Evolutionary conservation across 2,113 vertebrate species (phyloP).

Genomic region (Plecturocebus donacophilus): DNA sequence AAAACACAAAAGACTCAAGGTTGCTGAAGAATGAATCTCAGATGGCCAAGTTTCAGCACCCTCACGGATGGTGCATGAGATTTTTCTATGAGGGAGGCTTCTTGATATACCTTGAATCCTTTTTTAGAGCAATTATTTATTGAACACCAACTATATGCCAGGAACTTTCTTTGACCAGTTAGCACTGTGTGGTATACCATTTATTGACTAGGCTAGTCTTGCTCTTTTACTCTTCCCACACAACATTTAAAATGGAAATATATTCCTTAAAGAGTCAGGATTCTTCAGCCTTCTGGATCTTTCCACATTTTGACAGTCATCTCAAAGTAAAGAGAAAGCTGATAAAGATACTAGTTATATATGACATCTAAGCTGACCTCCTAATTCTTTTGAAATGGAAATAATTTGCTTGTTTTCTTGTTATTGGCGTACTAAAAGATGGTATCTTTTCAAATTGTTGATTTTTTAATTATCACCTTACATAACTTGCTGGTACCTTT

Average conservation of each 20-base stretch:
- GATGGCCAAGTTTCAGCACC: not conserved
- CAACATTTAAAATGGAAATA: conserved; percentile 28
- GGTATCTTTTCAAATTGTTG: not conserved
- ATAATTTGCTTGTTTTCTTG: not conserved
- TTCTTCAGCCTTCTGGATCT: not conserved
- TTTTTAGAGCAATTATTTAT: not conserved
- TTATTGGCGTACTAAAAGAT: not conserved
- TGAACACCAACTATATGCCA: not conserved
- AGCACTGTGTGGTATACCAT: not conserved
- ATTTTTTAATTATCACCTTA: conserved; percentile 25
- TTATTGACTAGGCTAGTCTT: not conserved
- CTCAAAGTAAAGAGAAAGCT: conserved; percentile 21
- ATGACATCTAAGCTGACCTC: not conserved
- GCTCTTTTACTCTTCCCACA: not conserved
- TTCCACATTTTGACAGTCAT: conserved; percentile 16
- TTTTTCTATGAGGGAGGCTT: not conserved
- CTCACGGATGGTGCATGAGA: not conserved
- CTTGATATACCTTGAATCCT: not conserved
- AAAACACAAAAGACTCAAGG: not conserved
- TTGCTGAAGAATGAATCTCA: not conserved
- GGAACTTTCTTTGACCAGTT: not conserved
- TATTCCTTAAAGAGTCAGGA: not conserved
- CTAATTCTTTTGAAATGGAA: not conserved
- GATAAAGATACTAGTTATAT: not conserved
- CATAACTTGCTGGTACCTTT: not conserved